Evolutionary conservation across 2,797 vertebrate species (phyloP).

Genomic region (Euthynnus affinis): DNA sequence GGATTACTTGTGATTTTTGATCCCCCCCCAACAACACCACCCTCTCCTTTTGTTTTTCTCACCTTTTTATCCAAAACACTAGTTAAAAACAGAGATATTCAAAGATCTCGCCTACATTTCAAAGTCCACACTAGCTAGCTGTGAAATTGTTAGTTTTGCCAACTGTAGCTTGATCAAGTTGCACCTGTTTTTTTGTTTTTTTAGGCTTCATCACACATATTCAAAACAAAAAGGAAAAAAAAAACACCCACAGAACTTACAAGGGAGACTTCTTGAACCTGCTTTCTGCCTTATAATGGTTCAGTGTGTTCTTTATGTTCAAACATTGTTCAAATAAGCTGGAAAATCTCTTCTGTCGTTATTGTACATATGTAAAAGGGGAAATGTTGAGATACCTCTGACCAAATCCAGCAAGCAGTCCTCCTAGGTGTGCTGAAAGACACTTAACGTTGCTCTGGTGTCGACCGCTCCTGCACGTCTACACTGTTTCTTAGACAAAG

Average conservation of each 20-base stretch:
- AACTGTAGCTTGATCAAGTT: slow-evolving; percentile 32
- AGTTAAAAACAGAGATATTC: slow-evolving; percentile 26
- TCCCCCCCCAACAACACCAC: neutral
- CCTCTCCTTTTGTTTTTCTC: neutral
- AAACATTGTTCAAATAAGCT: slow-evolving; percentile 66
- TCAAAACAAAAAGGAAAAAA: slow-evolving; percentile 24
- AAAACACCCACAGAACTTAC: slow-evolving; percentile 70
- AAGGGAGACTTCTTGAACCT: slow-evolving; percentile 83
- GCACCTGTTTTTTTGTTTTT: slow-evolving; percentile 30
- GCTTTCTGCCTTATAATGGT: slow-evolving; percentile 80
- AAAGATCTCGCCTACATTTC: slow-evolving; percentile 22
- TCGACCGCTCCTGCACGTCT: slow-evolving; percentile 58
- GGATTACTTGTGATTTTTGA: slow-evolving; percentile 61
- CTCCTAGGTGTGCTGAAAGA: slow-evolving; percentile 59
- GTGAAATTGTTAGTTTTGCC: slow-evolving; percentile 13
- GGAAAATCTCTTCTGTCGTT: slow-evolving; percentile 60
- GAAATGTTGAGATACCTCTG: slow-evolving; percentile 70
- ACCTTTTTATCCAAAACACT: slow-evolving; percentile 44
- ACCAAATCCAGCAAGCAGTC: slow-evolving; percentile 76
- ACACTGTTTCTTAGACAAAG: slow-evolving; percentile 77
- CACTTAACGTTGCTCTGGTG: slow-evolving; percentile 63
- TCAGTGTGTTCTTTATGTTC: slow-evolving; percentile 59
- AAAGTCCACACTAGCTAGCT: slow-evolving; percentile 23
- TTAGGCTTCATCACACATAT: slow-evolving; percentile 41
- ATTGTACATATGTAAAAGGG: slow-evolving; percentile 71